phyloP scores from a whole-genome alignment of 2,113 vertebrate genomes.

The Notothenia rossii region DNA sequence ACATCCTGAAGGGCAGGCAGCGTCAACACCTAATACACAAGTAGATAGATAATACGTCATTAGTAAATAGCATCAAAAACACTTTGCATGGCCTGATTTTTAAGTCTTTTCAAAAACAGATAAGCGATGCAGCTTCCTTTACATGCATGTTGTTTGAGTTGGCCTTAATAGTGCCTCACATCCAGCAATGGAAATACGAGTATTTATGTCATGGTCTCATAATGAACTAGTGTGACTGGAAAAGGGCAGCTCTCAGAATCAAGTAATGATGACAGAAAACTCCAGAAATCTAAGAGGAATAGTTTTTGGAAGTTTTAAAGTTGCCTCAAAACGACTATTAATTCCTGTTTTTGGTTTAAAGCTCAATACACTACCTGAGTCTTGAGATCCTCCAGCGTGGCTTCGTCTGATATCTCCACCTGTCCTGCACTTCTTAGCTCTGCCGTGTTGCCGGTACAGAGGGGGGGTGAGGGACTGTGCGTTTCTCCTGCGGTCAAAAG shows the following conservation, averaged over 20 bases:
- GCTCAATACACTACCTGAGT: constrained; percentile 85
- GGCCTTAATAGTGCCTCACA: neutral
- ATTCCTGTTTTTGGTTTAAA: neutral
- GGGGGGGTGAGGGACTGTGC: neutral
- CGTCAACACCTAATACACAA: constrained; percentile 83
- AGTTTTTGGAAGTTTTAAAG: no score
- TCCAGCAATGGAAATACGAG: neutral
- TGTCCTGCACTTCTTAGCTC: constrained; percentile 84
- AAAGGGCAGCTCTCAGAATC: neutral
- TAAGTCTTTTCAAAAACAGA: neutral
- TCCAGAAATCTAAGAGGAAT: no score
- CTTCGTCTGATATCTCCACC: constrained; percentile 90
- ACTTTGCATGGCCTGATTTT: neutral
- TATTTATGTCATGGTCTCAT: neutral
- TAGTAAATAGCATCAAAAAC: neutral
- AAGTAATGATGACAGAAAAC: no score
- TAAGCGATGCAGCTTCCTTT: neutral
- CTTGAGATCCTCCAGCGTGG: constrained; percentile 90
- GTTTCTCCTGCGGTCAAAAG: constrained; percentile 67
- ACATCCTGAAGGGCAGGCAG: constrained; percentile 82
- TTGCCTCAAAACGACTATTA: neutral
- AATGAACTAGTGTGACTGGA: neutral
- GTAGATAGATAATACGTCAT: neutral
- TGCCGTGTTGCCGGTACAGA: constrained; percentile 58
- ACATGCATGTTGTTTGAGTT: neutral